A percentile compares a stretch with the other conserved stretches of the same genome.
phyloP scores from a whole-genome alignment of 2,888 invertebrate genomes.

The Pristionchus maxplancki region DNA sequence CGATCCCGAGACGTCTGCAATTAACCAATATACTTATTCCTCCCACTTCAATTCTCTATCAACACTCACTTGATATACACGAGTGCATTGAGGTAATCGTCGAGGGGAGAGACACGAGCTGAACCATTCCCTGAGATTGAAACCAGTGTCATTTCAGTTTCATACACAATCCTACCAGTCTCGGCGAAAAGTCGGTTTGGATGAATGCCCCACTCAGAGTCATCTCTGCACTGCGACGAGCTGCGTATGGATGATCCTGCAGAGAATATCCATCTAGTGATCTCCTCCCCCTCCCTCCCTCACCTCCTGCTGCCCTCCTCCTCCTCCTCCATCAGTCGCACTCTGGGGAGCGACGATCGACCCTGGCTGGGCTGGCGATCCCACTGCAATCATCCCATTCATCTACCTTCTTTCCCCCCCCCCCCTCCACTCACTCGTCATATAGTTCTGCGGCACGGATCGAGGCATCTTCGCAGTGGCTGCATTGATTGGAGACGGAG shows the following conservation, averaged over 20 bases:
- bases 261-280: no score
- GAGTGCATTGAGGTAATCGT: constrained; percentile 60
- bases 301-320: not conserved
- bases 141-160: no score
- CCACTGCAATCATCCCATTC: not conserved
- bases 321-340: not conserved
- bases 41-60: no score
- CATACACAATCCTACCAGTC: not conserved
- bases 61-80: constrained; percentile 54
- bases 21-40: no score
- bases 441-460: constrained; percentile 36
- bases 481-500: not conserved
- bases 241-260: not conserved
- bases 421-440: not conserved
- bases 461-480: not conserved
- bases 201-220: constrained; percentile 22
- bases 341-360: not conserved
- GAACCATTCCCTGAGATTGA: not conserved
- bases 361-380: constrained; percentile 1
- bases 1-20: constrained; percentile 40
- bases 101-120: constrained; percentile 55
- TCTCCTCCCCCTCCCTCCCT: no score
- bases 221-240: constrained; percentile 28
- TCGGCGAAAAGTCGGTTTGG: constrained; percentile 47
- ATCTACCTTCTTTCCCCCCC: not conserved